These are phyloP conservation scores for Lypha dubia DNA, from an alignment of 2,888 invertebrate genomes.

Conservation along the genomic window DNA sequence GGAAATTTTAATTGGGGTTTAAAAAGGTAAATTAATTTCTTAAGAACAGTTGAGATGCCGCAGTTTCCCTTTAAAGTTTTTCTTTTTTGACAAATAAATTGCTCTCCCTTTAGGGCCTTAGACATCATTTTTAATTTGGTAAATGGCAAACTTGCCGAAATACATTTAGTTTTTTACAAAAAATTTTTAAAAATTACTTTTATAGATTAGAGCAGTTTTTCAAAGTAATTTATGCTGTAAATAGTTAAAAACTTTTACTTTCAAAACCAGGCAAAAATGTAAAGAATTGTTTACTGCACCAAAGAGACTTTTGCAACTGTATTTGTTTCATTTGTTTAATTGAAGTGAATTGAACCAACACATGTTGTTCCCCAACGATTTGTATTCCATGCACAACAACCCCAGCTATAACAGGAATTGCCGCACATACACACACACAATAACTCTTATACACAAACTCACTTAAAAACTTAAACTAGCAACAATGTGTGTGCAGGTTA, in stretches of 20 bases:
- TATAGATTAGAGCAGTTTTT: not conserved
- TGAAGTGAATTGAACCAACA: conserved; percentile 59
- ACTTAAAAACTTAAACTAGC: not conserved
- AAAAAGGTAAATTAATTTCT: not conserved
- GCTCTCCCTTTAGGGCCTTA: too few species aligned
- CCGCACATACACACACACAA: not conserved
- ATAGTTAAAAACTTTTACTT: not conserved
- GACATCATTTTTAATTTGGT: not conserved
- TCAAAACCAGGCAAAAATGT: not conserved
- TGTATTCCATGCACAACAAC: conserved; percentile 63
- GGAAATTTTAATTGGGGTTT: not conserved
- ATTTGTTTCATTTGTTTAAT: conserved; percentile 64
- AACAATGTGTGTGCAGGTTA: conserved; percentile 56
- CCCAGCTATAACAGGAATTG: conserved; percentile 35
- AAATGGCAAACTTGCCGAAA: not conserved
- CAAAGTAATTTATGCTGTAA: not conserved
- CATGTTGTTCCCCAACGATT: conserved; percentile 69
- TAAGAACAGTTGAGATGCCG: too few species aligned
- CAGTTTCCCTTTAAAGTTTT: too few species aligned
- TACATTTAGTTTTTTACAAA: not conserved
- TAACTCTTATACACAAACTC: not conserved
- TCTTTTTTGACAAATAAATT: too few species aligned
- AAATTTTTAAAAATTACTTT: not conserved
- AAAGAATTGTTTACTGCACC: conserved; percentile 13
- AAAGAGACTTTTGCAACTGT: conserved; percentile 25